Base-by-base conservation (phyloP, 2,113 vertebrate species). In the Gasterosteus aculeatus region DNA sequence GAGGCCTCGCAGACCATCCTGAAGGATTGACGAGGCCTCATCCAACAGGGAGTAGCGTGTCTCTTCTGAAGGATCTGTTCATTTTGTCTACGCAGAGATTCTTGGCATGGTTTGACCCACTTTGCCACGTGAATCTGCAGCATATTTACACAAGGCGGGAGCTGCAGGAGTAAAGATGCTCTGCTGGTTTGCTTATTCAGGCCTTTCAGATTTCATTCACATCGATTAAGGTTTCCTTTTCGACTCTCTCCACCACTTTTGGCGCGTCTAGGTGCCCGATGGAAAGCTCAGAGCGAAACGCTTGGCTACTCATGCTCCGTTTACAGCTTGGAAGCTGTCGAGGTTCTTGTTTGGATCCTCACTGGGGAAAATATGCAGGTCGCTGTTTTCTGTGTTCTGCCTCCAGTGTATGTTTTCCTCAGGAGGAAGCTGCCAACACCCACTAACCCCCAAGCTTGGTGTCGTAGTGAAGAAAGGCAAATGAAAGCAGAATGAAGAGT, bases 1-100 rank as follows among this genome's bases (percentile, higher is more conserved):
- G 44, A 73, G 38, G 49, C 42, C 68, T 80, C 77, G 88, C 80
- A 87, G 71, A 85, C 35, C 5, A 15, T 59, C 60, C 61, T 77
- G 80, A 81, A 4, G 29, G 86, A 82, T 66, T 88, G 80, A 89
- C 76, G 67, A 81, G 51, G 53, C 75, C 19, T 86, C 82, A 58
- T 60, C 72, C 80, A 63, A 49, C 18, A 5, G 31, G 84, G 78
- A 80, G 67, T 67, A n/a, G 47, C 22, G 44, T 61, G 75, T 87
- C 75, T 66, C 57, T 78, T 56, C 56, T 86, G 85, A 92, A 82
- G 88, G 85, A 92, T 92, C 83, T 84, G 80, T 70, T 89, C 56
- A 90, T 87, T 90, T 89, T 68, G 79, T 57, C 71, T 4, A 4
- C 75, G n/a, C 44, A 62, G 53, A 29, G 63, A 69, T 72, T 82